Evolutionary conservation across 2,113 vertebrate species (phyloP).

Genomic region (Oreochromis aureus): DNA sequence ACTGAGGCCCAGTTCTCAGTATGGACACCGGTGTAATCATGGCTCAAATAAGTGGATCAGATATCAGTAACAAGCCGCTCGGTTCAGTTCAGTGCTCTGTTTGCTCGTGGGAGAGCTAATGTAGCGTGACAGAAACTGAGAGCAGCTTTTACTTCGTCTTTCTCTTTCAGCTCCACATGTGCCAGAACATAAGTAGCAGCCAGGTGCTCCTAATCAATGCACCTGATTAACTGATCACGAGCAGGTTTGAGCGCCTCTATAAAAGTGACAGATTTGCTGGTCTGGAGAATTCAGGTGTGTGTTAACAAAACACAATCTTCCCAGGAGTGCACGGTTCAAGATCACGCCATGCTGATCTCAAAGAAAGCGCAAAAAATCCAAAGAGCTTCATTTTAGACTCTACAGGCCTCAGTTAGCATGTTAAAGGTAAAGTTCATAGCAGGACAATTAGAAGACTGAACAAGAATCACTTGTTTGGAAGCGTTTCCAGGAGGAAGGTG

Average conservation of each 20-base stretch:
- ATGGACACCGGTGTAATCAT: neutral
- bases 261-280: neutral
- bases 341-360: accelerated
- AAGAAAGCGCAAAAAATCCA: accelerated
- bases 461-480: neutral
- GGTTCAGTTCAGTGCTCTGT: neutral
- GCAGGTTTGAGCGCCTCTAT: neutral
- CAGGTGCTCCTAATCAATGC: neutral
- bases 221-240: neutral
- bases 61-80: neutral
- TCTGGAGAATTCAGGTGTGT: neutral
- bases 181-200: neutral
- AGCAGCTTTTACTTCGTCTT: neutral
- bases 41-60: neutral
- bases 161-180: neutral
- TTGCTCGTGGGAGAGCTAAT: accelerated
- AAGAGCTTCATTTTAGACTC: neutral
- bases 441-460: accelerated
- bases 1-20: neutral
- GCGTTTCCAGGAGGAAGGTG: neutral
- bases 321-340: accelerated
- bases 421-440: neutral
- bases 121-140: neutral
- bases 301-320: neutral
- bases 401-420: neutral